Conservation (phyloP, 2,797 vertebrate species). For the Melanogrammus aeglefinus region DNA sequence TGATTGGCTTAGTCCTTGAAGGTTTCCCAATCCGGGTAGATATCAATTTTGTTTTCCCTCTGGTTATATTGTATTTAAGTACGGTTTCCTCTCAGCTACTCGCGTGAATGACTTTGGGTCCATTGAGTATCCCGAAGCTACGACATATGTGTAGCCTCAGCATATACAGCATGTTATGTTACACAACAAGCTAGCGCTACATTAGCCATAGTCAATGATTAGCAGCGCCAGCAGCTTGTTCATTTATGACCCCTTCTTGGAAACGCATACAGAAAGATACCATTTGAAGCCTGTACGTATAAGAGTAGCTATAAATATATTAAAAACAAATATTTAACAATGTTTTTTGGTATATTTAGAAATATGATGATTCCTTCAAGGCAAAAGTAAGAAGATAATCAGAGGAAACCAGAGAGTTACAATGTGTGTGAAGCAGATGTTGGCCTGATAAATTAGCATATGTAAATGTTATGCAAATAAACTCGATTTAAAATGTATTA, state of each 20-base stretch:
- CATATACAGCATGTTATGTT: background rate
- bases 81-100: background rate
- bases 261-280: background rate
- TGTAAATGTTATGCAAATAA: background rate
- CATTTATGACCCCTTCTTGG: background rate
- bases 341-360: background rate
- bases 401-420: background rate
- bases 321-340: background rate
- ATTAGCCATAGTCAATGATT: too few species aligned
- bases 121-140: background rate
- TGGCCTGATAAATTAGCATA: background rate
- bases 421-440: background rate
- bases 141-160: background rate
- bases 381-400: background rate
- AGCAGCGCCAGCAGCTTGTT: background rate
- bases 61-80: background rate
- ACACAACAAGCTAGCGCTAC: background rate
- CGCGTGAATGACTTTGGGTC: background rate
- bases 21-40: background rate
- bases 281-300: background rate
- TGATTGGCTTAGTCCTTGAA: background rate
- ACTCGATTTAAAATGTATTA: background rate
- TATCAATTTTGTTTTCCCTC: background rate
- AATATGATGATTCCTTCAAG: background rate
- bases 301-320: background rate